These are phyloP conservation scores for Fragum fragum DNA, from an alignment of 2,888 invertebrate genomes.

Conservation along the genomic window DNA sequence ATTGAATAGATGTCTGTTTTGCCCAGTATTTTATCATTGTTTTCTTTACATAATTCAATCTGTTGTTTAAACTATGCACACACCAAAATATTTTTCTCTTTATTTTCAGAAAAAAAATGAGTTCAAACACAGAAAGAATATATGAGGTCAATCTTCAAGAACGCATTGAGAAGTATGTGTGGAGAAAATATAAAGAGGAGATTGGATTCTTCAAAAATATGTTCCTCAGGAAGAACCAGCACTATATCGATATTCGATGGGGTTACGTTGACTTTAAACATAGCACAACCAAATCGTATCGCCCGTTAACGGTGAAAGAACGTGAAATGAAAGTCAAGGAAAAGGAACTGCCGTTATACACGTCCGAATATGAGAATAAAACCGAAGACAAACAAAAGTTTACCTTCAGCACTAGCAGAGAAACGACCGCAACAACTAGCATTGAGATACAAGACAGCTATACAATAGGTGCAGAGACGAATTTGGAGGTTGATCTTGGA, in stretches of 20 bases:
- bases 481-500: constrained; percentile 66
- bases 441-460: constrained; percentile 72
- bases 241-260: constrained; percentile 71
- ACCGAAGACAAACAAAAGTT: constrained; percentile 61
- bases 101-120: constrained; percentile 4
- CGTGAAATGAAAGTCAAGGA: constrained; percentile 22
- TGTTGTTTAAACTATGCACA: too few relatives aligned
- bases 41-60: too few relatives aligned
- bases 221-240: constrained; percentile 54
- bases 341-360: constrained; percentile 63
- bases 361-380: constrained; percentile 69
- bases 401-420: constrained; percentile 62
- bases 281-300: constrained; percentile 53
- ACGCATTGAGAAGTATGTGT: constrained; percentile 65
- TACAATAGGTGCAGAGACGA: constrained; percentile 66
- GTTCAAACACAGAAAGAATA: neutral
- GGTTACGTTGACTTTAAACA: constrained; percentile 70
- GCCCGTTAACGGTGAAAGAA: constrained; percentile 17
- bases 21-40: too few relatives aligned
- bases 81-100: too few relatives aligned
- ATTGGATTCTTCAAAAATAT: constrained; percentile 42
- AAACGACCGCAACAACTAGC: constrained; percentile 61
- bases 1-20: too few relatives aligned
- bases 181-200: constrained; percentile 56
- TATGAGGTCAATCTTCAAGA: constrained; percentile 65